These are phyloP conservation scores for Smutsia gigantea DNA, from an alignment of 2,797 vertebrate species.

Conservation along the genomic window DNA sequence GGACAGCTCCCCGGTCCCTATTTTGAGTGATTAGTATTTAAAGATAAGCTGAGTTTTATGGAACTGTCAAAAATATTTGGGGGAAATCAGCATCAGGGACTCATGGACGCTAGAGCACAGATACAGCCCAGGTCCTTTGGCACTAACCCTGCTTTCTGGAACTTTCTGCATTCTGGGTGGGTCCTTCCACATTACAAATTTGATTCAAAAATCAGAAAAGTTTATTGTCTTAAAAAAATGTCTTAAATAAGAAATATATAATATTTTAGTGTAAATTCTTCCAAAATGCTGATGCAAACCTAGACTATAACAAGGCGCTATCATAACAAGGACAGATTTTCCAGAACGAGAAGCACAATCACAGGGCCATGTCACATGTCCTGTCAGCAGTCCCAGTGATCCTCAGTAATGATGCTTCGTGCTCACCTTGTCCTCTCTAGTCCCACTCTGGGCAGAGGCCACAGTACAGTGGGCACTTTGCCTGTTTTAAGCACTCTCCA, in stretches of 20 bases:
- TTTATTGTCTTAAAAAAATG: not conserved
- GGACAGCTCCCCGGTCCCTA: not conserved
- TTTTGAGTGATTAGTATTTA: conserved; percentile 16
- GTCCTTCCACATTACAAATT: not conserved
- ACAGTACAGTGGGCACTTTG: not conserved
- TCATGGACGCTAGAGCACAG: not conserved
- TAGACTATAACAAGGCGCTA: not conserved
- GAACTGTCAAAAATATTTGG: not conserved
- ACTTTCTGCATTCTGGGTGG: not conserved
- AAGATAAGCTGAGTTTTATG: not conserved
- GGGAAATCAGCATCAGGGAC: not conserved
- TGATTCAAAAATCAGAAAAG: not conserved
- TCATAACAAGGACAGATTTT: not conserved
- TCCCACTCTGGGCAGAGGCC: not conserved
- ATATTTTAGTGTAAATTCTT: not conserved
- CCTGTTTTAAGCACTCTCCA: not conserved
- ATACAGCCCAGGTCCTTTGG: not conserved
- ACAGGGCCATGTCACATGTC: not conserved
- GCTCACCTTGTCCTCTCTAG: not conserved
- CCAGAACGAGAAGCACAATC: not conserved
- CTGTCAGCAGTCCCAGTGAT: not conserved
- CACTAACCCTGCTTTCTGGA: not conserved
- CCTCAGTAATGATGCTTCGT: not conserved
- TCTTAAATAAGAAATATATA: not conserved
- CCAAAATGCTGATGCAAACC: not conserved